Conservation (phyloP, 1,140 invertebrate species). For the Saccostrea cuccullata region DNA sequence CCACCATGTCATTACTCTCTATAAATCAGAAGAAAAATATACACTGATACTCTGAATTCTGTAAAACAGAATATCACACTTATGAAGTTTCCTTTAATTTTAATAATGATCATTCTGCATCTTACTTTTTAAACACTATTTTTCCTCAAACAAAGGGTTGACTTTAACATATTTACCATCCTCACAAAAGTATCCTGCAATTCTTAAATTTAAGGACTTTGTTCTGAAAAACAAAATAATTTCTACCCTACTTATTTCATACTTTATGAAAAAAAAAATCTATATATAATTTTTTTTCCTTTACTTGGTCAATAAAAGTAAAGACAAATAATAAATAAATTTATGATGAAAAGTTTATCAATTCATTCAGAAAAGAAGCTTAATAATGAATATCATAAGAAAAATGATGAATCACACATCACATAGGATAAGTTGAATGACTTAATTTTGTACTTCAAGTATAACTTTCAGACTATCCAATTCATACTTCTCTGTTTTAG, state of each 20-base stretch:
- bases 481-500: constrained; percentile 20
- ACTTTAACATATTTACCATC: constrained; percentile 59
- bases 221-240: neutral
- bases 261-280: no score
- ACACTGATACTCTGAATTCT: neutral
- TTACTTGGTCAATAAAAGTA: no score
- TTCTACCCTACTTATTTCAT: neutral
- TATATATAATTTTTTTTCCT: no score
- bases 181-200: constrained; percentile 35
- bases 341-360: no score
- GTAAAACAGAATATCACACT: neutral
- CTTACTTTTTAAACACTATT: no score
- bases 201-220: constrained; percentile 15
- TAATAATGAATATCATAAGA: neutral
- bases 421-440: no score
- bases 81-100: no score
- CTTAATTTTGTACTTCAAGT: neutral
- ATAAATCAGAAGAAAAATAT: constrained; percentile 40
- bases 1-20: constrained; percentile 82
- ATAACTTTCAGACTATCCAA: neutral
- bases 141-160: no score
- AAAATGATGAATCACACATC: no score
- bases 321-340: no score
- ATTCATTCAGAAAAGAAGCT: neutral
- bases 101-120: no score